Percentiles rank a stretch among this genome's conserved stretches.
Conservation (phyloP, 2,888 invertebrate genomes). For the Athetis lepigone region DNA sequence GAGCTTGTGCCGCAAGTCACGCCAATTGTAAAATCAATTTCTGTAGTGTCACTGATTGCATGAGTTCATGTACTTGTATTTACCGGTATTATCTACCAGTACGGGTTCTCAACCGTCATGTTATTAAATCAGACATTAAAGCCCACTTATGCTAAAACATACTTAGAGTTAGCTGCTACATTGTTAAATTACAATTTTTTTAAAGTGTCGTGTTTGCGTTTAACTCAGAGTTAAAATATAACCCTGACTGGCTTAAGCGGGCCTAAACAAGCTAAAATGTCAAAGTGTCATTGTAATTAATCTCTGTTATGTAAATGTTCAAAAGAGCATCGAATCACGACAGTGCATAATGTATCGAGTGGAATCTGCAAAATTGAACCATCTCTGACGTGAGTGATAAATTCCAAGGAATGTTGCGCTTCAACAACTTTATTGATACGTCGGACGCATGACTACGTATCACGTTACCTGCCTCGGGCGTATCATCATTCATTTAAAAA, state of each 20-base stretch:
- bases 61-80: slow-evolving; percentile 46
- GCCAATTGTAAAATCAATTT: slow-evolving; percentile 72
- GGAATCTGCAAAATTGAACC: slow-evolving; percentile 71
- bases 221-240: slow-evolving; percentile 1
- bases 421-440: slow-evolving; percentile 85
- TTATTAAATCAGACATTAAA: slow-evolving; percentile 17
- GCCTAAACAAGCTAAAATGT: slow-evolving; percentile 19
- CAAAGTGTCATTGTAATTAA: slow-evolving; percentile 31
- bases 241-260: slow-evolving; percentile 15
- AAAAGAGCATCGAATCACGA: slow-evolving; percentile 34
- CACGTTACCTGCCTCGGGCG: slow-evolving; percentile 81
- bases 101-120: slow-evolving; percentile 4
- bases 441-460: slow-evolving; percentile 72
- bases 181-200: background rate
- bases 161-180: background rate
- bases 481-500: slow-evolving; percentile 82
- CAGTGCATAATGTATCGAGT: slow-evolving; percentile 49
- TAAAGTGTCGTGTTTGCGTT: background rate
- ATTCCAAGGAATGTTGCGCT: slow-evolving; percentile 84
- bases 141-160: background rate
- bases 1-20: slow-evolving; percentile 63
- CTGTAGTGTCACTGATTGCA: slow-evolving; percentile 58
- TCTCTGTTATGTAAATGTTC: slow-evolving; percentile 22
- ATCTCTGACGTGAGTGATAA: slow-evolving; percentile 76
- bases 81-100: slow-evolving; percentile 28